Base-by-base conservation (phyloP, 2,888 invertebrate species). In the Folsomia manolachei region DNA sequence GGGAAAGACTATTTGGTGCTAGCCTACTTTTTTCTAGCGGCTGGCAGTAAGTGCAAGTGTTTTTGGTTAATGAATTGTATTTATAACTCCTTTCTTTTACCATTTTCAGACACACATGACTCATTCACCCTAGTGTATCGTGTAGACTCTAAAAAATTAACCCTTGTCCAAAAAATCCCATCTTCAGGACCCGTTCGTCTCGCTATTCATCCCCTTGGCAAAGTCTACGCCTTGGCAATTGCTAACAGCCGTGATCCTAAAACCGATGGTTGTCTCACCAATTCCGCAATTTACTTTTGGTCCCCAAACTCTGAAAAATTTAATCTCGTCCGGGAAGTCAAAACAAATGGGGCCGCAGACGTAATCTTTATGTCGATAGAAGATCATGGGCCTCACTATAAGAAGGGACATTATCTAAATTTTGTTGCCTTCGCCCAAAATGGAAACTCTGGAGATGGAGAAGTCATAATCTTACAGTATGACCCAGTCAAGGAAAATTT, bases 381-480 rank as follows among this genome's bases (percentile, higher is more conserved):
- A 39, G 69, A 69, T 11, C 21, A 24, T 1, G 66, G 51, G 19
- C 51, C 70, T 19, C 66, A 66, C 23, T 74, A 68, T 21, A 64
- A 62, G 18, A 70, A 74, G 24, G 64, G 60, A 26, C 62, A 19
- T 7, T 4, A 4, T 24, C 18, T 67, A 1, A 73, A 64, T 26
- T 79, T 79, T 69, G 69, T 77, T 18, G 75, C 77, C 7, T 75
- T 79, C 69, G 78, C 75, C 7, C 75, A 78, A 69, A 71, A 71
- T 61, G 76, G 74, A 2, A 73, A 75, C 53, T 66, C 73, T 1
- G 71, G 69, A 0, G 62, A 62, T 7, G 73, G 73, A 21, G 75
- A 75, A 52, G 71, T 78, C 1, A 53, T 75, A 14, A 76, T 79
- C 53, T 75, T 70, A 21, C 66, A 61, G 61, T 79, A 69, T 65